Evolutionary conservation across 2,113 vertebrate species (phyloP).

Genomic region (Seriola rivoliana): DNA sequence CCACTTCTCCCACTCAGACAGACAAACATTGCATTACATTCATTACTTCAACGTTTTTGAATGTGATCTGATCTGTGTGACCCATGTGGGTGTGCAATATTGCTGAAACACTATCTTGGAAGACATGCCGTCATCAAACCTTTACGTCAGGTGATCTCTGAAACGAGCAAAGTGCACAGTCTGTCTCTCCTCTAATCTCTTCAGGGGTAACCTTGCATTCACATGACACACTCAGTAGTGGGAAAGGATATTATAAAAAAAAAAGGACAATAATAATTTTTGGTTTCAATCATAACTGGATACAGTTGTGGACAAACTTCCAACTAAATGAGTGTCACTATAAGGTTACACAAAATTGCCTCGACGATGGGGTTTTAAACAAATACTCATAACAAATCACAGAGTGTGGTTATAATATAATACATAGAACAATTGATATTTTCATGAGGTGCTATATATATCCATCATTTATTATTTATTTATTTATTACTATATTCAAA

Average conservation of each 20-base stretch:
- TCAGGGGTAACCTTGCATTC: constrained; percentile 39
- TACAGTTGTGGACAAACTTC: constrained; percentile 41
- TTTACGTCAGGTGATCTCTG: constrained; percentile 36
- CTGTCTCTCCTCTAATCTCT: constrained; percentile 47
- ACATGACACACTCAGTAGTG: constrained; percentile 28
- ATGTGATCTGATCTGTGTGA: constrained; percentile 62
- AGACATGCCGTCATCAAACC: constrained; percentile 68
- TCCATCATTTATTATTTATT: constrained; percentile 57
- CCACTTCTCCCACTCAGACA: constrained; percentile 21
- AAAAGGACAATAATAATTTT: constrained; percentile 57
- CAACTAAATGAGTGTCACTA: constrained; percentile 54
- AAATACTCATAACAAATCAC: constrained; percentile 66
- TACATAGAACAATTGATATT: constrained; percentile 66
- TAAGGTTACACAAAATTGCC: constrained; percentile 60
- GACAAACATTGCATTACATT: constrained; percentile 74
- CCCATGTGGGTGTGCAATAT: constrained; percentile 75
- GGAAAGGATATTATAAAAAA: constrained; percentile 38
- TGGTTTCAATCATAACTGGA: constrained; percentile 69
- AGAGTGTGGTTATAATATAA: constrained; percentile 67
- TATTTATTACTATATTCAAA: constrained; percentile 66
- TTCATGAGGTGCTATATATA: constrained; percentile 70
- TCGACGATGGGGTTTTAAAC: constrained; percentile 55
- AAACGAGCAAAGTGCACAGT: constrained; percentile 63
- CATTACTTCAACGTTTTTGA: constrained; percentile 50
- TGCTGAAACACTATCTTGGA: constrained; percentile 75